These are phyloP conservation scores for Panagrolaimus sp. DNA, from an alignment of 1,140 invertebrate genomes.

Conservation along the genomic window DNA sequence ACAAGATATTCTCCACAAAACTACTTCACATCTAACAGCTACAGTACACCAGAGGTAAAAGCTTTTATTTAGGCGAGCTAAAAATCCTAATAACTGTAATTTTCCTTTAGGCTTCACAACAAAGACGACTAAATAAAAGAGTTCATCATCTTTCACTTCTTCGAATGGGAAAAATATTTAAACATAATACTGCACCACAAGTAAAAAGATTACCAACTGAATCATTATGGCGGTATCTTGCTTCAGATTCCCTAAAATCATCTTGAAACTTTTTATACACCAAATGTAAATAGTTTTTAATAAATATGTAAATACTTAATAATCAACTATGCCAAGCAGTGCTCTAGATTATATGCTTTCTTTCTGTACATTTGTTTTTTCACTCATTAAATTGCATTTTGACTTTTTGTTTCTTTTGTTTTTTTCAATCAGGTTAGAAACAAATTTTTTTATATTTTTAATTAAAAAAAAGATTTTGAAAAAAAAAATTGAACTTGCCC, in stretches of 20 bases:
- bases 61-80: too few relatives aligned
- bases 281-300: conserved; percentile 1
- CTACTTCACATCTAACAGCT: not conserved
- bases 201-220: not conserved
- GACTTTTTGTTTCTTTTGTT: not conserved
- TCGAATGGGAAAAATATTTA: conserved; percentile 5
- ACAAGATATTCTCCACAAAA: not conserved
- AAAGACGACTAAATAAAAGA: not conserved
- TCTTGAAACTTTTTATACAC: not conserved
- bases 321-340: conserved; percentile 11
- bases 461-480: not conserved
- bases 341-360: not conserved
- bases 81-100: too few relatives aligned
- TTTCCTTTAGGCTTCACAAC: too few relatives aligned
- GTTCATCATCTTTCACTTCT: conserved; percentile 10
- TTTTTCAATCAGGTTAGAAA: not conserved
- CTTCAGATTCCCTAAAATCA: not conserved
- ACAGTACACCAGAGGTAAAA: not conserved
- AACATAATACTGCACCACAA: conserved; percentile 4
- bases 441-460: conserved; percentile 1
- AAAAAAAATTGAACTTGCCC: not conserved
- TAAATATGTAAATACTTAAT: not conserved
- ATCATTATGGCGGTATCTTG: conserved; percentile 5
- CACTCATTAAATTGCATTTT: too few relatives aligned
- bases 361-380: not conserved